Percentiles rank a stretch among this genome's conserved stretches.
These are phyloP conservation scores for Corythornis madagascariensis DNA, from an alignment of 2,113 vertebrate species.

Conservation along the genomic window DNA sequence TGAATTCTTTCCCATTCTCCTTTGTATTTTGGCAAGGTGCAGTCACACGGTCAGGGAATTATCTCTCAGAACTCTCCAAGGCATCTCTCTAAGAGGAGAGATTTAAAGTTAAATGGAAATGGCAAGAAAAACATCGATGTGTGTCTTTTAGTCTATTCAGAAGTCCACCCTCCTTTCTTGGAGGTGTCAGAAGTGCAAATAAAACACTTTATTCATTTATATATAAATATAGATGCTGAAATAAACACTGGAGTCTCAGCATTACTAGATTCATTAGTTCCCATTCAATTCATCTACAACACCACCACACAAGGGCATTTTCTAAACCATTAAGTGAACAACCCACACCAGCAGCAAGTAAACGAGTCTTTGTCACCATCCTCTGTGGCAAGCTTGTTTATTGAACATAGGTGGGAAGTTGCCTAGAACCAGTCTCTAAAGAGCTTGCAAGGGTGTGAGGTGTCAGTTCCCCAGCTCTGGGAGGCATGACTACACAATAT, in stretches of 20 bases:
- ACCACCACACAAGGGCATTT: background rate
- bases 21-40: background rate
- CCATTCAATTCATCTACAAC: background rate
- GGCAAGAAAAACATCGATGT: background rate
- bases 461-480: background rate
- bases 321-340: background rate
- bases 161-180: background rate
- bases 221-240: background rate
- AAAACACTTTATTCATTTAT: background rate
- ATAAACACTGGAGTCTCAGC: background rate
- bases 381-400: background rate
- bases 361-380: background rate
- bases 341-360: background rate
- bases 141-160: background rate
- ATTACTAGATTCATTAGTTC: background rate
- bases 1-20: background rate
- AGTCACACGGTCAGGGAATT: background rate
- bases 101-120: background rate
- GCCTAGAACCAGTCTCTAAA: background rate
- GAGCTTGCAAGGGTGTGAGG: background rate
- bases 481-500: background rate
- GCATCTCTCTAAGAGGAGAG: background rate
- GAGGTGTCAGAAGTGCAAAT: background rate
- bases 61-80: background rate
- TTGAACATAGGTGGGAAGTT: background rate